A percentile compares a stretch with the other conserved stretches of the same genome.
These are phyloP conservation scores for Sterna hirundo DNA, from an alignment of 2,113 vertebrate species.

Conservation along the genomic window DNA sequence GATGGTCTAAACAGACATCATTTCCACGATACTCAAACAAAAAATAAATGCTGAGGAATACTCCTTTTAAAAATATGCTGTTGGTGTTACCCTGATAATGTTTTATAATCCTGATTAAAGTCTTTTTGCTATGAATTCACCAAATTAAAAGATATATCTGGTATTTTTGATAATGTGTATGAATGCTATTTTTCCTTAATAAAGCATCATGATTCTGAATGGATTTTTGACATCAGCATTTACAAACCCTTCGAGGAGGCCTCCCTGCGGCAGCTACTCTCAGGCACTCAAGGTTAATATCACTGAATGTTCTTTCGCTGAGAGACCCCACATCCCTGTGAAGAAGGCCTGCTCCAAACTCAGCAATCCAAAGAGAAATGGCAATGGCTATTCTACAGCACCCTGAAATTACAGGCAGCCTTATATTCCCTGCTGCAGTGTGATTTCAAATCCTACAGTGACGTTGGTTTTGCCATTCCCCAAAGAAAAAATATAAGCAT, in stretches of 20 bases:
- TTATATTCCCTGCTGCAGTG: background rate
- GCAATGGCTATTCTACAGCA: background rate
- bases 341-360: background rate
- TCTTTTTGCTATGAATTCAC: background rate
- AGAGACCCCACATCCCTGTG: background rate
- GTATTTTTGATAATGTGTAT: background rate
- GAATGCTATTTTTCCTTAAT: background rate
- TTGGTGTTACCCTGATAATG: background rate
- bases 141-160: background rate
- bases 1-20: background rate
- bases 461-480: background rate
- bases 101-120: background rate
- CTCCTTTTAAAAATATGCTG: background rate
- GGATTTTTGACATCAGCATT: background rate
- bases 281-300: background rate
- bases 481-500: background rate
- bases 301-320: background rate
- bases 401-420: background rate
- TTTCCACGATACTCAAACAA: background rate
- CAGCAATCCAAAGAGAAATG: background rate
- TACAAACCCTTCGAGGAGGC: background rate
- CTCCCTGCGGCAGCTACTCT: background rate
- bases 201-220: background rate
- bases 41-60: background rate
- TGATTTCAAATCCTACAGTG: background rate